phyloP scores from a whole-genome alignment of 2,113 vertebrate genomes.

The Oncorhynchus clarkii region DNA sequence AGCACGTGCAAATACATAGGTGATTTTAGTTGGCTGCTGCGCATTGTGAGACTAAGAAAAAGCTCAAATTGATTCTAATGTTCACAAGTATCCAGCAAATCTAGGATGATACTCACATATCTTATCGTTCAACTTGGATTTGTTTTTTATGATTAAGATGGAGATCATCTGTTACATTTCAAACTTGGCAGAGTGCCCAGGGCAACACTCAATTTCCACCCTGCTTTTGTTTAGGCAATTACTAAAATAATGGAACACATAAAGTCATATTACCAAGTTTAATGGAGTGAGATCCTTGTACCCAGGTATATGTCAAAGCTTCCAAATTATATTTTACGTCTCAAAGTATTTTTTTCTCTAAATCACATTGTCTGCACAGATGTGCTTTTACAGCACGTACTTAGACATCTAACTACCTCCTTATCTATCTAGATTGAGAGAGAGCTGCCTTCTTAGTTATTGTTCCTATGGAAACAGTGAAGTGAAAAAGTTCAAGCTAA shows the following conservation, averaged over 20 bases:
- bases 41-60: too few relatives aligned
- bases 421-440: slow-evolving; percentile 41
- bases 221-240: slow-evolving; percentile 28
- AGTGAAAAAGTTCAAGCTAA: slow-evolving; percentile 53
- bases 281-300: slow-evolving; percentile 32
- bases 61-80: too few relatives aligned
- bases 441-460: slow-evolving; percentile 41
- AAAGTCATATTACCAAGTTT: slow-evolving; percentile 39
- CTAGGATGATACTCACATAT: slow-evolving; percentile 11
- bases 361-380: not conserved
- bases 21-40: too few relatives aligned
- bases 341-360: not conserved
- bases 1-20: too few relatives aligned
- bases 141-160: slow-evolving; percentile 13
- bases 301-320: not conserved
- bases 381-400: not conserved
- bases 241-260: slow-evolving; percentile 32
- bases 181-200: not conserved
- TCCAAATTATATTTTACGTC: too few relatives aligned
- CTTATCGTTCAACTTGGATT: slow-evolving; percentile 29
- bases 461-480: slow-evolving; percentile 72
- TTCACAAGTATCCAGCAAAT: not conserved
- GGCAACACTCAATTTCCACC: not conserved
- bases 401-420: slow-evolving; percentile 17
- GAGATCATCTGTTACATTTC: slow-evolving; percentile 44